Conservation (phyloP, 2,113 vertebrate genomes). For the Dendropsophus ebraccatus region DNA sequence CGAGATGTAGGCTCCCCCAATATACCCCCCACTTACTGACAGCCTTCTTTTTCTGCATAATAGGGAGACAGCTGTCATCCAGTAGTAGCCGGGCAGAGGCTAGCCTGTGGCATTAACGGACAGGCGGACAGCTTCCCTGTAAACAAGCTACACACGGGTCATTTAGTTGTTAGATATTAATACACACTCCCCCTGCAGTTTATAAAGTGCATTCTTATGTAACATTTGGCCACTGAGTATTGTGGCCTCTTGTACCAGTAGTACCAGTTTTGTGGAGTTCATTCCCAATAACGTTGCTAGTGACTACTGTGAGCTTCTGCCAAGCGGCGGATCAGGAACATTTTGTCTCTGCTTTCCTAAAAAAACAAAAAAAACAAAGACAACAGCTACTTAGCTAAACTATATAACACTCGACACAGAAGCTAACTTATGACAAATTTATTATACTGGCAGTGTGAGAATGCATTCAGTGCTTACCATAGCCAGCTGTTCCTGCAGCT, state of each 20-base stretch:
- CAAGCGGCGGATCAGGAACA: constrained; percentile 86
- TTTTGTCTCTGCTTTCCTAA: constrained; percentile 88
- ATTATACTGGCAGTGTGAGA: not conserved
- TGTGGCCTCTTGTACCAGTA: not conserved
- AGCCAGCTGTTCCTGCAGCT: constrained; percentile 86
- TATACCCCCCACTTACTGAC: too few species aligned
- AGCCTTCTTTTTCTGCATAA: too few species aligned
- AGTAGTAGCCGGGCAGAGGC: too few species aligned
- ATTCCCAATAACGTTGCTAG: not conserved
- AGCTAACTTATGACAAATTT: too few species aligned
- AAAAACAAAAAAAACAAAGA: constrained; percentile 21
- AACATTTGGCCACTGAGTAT: not conserved
- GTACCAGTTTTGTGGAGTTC: not conserved
- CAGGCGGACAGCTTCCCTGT: not conserved
- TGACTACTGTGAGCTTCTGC: constrained; percentile 77
- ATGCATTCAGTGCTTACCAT: constrained; percentile 77
- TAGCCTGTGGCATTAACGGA: too few species aligned
- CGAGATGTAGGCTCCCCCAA: too few species aligned
- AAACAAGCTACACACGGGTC: not conserved
- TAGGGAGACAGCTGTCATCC: too few species aligned
- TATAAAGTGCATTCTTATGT: not conserved
- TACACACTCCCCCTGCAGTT: not conserved
- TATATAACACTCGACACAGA: not conserved
- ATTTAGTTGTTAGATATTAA: not conserved
- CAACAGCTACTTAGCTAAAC: not conserved